Evolutionary conservation across 2,888 invertebrate genomes (phyloP).

Genomic region (Drosophila suboccidentalis): DNA sequence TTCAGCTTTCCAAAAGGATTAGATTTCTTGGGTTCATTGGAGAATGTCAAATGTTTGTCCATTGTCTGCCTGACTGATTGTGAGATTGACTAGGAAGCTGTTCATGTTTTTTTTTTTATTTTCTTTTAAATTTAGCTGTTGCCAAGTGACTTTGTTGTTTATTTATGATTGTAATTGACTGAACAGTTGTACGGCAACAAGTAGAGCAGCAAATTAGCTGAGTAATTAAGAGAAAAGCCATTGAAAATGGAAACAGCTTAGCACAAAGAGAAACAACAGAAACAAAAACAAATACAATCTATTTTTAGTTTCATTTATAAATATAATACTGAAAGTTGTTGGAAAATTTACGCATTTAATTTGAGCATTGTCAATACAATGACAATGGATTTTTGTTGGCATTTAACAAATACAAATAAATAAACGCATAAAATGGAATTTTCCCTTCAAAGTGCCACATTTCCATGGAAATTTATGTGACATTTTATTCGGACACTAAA

Average conservation of each 20-base stretch:
- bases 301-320: not conserved
- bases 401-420: constrained; percentile 5
- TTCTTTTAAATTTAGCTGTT: constrained; percentile 36
- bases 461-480: constrained; percentile 39
- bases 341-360: not conserved
- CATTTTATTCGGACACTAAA: constrained; percentile 42
- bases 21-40: constrained; percentile 63
- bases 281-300: not conserved
- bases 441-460: constrained; percentile 31
- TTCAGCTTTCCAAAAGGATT: constrained; percentile 68
- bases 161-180: constrained; percentile 52
- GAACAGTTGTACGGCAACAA: constrained; percentile 13
- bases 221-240: constrained; percentile 21
- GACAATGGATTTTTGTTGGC: not conserved
- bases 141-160: constrained; percentile 51
- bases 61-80: constrained; percentile 29
- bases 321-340: not conserved
- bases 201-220: constrained; percentile 32
- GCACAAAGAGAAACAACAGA: not conserved
- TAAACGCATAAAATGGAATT: constrained; percentile 36
- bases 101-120: constrained; percentile 55
- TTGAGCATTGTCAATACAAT: constrained; percentile 5
- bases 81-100: constrained; percentile 18
- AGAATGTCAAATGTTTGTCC: constrained; percentile 57
- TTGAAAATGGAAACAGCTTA: constrained; percentile 5